Conservation (phyloP, 2,797 vertebrate genomes). For the Eurystomus glaucurus region DNA sequence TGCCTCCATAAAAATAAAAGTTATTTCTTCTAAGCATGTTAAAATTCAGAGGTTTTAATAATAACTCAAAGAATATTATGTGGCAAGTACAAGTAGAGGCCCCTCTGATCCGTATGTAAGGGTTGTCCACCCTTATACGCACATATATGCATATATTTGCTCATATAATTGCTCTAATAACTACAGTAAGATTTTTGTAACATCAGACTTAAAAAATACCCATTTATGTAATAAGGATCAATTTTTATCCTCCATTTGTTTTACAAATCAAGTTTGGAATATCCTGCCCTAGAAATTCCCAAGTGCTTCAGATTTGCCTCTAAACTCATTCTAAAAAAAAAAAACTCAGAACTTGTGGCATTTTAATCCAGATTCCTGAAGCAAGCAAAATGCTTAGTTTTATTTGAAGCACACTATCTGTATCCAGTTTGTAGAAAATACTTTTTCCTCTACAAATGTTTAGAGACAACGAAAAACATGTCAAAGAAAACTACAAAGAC, state of each 20-base stretch:
- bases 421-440: too few relatives aligned
- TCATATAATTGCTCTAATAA: not conserved
- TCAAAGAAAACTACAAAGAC: not conserved
- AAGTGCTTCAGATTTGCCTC: not conserved
- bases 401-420: not conserved
- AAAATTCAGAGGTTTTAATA: not conserved
- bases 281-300: not conserved
- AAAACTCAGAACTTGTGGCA: not conserved
- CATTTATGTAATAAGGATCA: not conserved
- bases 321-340: not conserved
- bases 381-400: not conserved
- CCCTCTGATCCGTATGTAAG: not conserved
- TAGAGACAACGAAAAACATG: not conserved
- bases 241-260: not conserved
- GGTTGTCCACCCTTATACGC: not conserved
- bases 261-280: not conserved
- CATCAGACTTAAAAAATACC: not conserved
- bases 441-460: not conserved
- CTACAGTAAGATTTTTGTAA: not conserved
- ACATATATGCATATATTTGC: not conserved
- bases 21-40: not conserved
- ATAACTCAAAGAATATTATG: not conserved
- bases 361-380: not conserved
- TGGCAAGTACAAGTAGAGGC: not conserved
- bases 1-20: not conserved